Conservation (phyloP, 2,797 vertebrate genomes). For the Crax fasciolata region DNA sequence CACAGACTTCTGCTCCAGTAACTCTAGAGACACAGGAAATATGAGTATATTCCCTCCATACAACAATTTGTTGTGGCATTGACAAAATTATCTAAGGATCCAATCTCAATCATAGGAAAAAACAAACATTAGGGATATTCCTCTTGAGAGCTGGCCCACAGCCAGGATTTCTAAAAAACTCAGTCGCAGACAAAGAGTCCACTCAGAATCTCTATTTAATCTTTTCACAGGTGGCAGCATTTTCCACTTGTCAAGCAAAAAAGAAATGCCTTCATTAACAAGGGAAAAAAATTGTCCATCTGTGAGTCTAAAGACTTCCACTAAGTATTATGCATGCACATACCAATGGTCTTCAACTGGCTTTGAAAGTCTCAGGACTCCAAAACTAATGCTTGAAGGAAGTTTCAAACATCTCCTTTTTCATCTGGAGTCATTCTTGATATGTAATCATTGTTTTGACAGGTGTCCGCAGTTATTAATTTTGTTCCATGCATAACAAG, state of each 20-base stretch:
- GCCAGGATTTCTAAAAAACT: constrained; percentile 20
- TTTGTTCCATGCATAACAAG: background rate
- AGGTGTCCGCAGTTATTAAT: constrained; percentile 35
- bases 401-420: constrained; percentile 50
- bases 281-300: background rate
- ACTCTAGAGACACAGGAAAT: constrained; percentile 52
- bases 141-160: constrained; percentile 52
- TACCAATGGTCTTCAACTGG: constrained; percentile 4
- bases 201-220: constrained; percentile 16
- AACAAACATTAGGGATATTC: constrained; percentile 56
- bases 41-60: constrained; percentile 4
- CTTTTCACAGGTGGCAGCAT: constrained; percentile 37
- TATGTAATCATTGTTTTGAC: constrained; percentile 24
- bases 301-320: constrained; percentile 10
- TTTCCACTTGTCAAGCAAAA: constrained; percentile 46
- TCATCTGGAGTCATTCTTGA: background rate
- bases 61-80: constrained; percentile 62
- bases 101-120: constrained; percentile 26
- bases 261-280: constrained; percentile 17
- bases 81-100: constrained; percentile 63
- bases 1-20: constrained; percentile 12
- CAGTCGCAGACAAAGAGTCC: constrained; percentile 9
- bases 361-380: constrained; percentile 31
- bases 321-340: background rate
- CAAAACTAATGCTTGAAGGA: constrained; percentile 12